phyloP scores from a whole-genome alignment of 2,888 invertebrate genomes.

The Parochlus steinenii region DNA sequence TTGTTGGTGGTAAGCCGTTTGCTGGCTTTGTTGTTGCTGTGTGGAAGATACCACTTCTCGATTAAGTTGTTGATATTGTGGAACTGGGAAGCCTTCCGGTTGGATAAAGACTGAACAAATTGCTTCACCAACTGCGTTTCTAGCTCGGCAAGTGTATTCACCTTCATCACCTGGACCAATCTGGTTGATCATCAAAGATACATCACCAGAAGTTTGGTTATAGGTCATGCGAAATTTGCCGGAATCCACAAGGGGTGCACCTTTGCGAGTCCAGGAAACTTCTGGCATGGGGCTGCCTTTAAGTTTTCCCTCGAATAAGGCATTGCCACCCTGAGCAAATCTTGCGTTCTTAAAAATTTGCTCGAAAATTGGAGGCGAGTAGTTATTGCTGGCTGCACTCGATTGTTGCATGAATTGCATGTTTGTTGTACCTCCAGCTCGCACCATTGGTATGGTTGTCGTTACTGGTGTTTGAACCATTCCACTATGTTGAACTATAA shows the following conservation, averaged over 20 bases:
- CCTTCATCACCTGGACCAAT: conserved; percentile 93
- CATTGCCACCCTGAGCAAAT: conserved; percentile 88
- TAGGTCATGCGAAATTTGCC: conserved; percentile 81
- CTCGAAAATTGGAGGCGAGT: conserved; percentile 84
- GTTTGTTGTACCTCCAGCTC: conserved; percentile 8
- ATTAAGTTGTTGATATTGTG: conserved; percentile 46
- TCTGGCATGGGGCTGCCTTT: conserved; percentile 82
- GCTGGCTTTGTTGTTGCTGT: conserved; percentile 42
- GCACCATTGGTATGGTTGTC: conserved; percentile 10
- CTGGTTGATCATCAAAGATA: conserved; percentile 80
- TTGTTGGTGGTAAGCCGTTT: conserved; percentile 32
- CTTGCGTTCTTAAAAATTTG: conserved; percentile 89
- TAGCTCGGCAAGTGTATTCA: conserved; percentile 88
- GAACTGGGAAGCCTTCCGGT: conserved; percentile 65
- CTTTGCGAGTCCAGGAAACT: conserved; percentile 81
- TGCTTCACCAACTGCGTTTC: conserved; percentile 91
- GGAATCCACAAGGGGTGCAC: conserved; percentile 64
- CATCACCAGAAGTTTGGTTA: conserved; percentile 78
- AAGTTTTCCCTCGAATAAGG: conserved; percentile 81
- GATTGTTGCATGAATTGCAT: conserved; percentile 1
- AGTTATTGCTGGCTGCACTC: conserved; percentile 32
- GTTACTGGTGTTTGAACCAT: conserved; percentile 15
- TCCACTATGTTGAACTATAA: conserved; percentile 23
- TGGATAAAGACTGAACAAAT: conserved; percentile 91
- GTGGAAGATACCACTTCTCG: conserved; percentile 45